These are phyloP conservation scores for Syrrhaptes paradoxus DNA, from an alignment of 2,113 vertebrate genomes.

Conservation along the genomic window DNA sequence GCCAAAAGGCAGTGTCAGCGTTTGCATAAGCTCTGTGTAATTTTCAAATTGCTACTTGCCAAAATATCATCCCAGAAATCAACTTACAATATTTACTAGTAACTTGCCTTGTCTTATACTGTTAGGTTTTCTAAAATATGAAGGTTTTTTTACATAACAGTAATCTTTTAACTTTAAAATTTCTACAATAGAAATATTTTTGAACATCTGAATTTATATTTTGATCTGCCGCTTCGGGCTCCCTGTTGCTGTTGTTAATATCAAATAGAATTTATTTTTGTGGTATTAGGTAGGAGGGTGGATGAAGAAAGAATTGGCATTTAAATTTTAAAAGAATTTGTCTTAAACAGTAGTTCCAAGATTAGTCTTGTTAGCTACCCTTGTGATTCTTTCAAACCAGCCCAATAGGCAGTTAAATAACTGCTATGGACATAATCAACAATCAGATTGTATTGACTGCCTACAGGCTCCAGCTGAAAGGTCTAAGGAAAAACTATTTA, in stretches of 20 bases:
- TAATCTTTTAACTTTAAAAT: not conserved
- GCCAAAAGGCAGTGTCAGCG: not conserved
- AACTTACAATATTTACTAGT: not conserved
- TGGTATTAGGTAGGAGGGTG: accelerated
- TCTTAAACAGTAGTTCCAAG: not conserved
- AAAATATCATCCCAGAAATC: not conserved
- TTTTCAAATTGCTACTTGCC: not conserved
- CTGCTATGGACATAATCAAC: slow-evolving; percentile 9
- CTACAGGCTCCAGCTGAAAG: not conserved
- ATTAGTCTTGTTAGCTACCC: not conserved
- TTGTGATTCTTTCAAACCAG: slow-evolving; percentile 20
- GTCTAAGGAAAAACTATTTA: slow-evolving; percentile 43
- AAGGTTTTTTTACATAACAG: not conserved
- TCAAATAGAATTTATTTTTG: not conserved
- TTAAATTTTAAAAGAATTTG: not conserved
- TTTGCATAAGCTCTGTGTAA: not conserved
- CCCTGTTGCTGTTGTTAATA: not conserved
- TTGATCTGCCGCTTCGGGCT: not conserved
- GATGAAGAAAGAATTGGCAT: not conserved
- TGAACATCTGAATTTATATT: not conserved
- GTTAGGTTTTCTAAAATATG: not conserved
- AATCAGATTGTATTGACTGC: slow-evolving; percentile 37
- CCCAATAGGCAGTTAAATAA: slow-evolving; percentile 27
- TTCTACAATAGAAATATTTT: not conserved
- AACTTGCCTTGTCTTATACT: not conserved